These are phyloP conservation scores for Bathybates hornii DNA, from an alignment of 2,113 vertebrate genomes.

Conservation along the genomic window DNA sequence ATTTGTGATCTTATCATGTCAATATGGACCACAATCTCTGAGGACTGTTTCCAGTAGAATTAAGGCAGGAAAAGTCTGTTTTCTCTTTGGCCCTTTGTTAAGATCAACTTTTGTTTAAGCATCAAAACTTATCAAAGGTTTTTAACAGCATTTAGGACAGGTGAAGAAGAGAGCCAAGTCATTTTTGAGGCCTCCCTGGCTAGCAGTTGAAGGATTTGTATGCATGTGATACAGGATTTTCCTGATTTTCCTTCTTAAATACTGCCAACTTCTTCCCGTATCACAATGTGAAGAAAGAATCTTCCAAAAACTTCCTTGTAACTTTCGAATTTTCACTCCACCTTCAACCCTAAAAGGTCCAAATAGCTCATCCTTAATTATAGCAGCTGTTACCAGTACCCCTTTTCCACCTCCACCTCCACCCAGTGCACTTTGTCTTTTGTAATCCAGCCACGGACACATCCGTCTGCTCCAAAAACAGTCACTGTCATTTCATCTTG, in stretches of 20 bases:
- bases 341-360: background rate
- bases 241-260: background rate
- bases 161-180: background rate
- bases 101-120: background rate
- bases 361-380: background rate
- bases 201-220: background rate
- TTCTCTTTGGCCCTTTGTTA: background rate
- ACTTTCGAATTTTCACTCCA: background rate
- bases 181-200: background rate
- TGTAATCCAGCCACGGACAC: background rate
- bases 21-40: background rate
- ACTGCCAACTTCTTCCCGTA: background rate
- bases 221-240: background rate
- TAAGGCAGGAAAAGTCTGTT: background rate
- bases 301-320: background rate
- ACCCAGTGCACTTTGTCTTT: background rate
- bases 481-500: background rate
- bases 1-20: background rate
- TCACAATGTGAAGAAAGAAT: background rate
- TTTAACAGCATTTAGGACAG: background rate
- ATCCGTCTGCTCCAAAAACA: background rate
- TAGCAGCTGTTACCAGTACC: background rate
- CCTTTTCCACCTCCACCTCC: background rate
- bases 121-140: background rate
- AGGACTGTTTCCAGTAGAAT: background rate